These are phyloP conservation scores for Eupithecia exiguata DNA, from an alignment of 2,888 invertebrate genomes.

Conservation along the genomic window DNA sequence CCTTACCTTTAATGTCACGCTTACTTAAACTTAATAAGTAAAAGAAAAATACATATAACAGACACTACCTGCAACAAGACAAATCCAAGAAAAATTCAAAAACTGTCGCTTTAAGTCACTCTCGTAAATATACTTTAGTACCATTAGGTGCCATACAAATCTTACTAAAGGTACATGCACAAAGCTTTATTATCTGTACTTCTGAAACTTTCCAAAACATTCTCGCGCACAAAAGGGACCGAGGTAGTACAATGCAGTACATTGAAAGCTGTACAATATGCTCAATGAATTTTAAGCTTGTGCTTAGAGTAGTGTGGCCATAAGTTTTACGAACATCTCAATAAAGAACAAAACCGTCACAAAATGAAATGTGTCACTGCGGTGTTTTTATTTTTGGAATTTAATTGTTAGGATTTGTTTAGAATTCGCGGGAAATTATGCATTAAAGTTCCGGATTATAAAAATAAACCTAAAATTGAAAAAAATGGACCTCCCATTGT, in stretches of 20 bases:
- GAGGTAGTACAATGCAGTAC: constrained; percentile 16
- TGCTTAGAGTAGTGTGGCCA: constrained; percentile 35
- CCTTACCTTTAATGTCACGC: neutral
- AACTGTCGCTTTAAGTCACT: neutral
- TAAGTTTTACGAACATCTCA: constrained; percentile 6
- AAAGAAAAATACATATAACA: neutral
- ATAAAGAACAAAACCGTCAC: neutral
- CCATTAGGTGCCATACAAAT: neutral
- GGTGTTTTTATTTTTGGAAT: neutral
- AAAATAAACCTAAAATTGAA: too few relatives aligned
- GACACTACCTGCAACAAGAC: neutral
- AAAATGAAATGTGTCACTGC: neutral
- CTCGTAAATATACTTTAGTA: neutral
- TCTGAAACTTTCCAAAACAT: constrained; percentile 16
- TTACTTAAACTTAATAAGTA: neutral
- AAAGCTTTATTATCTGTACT: neutral
- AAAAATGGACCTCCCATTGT: too few relatives aligned
- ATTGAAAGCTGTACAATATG: constrained; percentile 51
- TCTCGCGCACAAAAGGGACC: neutral
- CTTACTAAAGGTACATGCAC: neutral
- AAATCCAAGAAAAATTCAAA: neutral
- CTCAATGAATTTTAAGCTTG: constrained; percentile 51
- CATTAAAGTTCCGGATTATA: too few relatives aligned
- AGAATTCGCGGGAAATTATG: neutral
- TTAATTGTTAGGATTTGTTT: too few relatives aligned